These are phyloP conservation scores for Acrossocheilus wenchowensis DNA, from an alignment of 2,797 vertebrate genomes.

Conservation along the genomic window DNA sequence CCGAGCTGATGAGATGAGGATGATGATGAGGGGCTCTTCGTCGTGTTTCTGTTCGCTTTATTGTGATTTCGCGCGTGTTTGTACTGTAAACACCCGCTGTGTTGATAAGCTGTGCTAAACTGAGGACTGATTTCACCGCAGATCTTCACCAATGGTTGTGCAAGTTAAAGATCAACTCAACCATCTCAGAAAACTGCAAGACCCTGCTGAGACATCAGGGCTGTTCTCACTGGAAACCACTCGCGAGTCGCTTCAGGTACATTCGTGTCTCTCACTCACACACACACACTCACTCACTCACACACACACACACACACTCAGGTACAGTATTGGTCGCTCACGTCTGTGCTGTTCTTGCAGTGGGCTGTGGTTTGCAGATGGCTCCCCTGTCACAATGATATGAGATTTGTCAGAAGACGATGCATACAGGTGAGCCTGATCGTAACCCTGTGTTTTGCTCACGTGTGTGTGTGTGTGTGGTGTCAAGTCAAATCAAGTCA, in stretches of 20 bases:
- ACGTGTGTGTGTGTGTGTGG: slow-evolving; percentile 4
- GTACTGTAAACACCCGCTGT: background rate
- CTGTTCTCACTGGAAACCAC: slow-evolving; percentile 63
- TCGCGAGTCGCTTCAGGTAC: slow-evolving; percentile 66
- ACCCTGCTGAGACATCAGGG: slow-evolving; percentile 64
- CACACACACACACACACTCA: background rate
- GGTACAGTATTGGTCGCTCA: slow-evolving; percentile 11
- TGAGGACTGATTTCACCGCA: slow-evolving; percentile 48
- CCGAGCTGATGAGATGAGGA: background rate
- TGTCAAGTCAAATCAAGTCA: background rate
- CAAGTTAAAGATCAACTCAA: slow-evolving; percentile 64
- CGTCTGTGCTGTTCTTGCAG: slow-evolving; percentile 55
- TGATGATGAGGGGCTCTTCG: background rate
- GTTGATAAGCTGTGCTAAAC: background rate
- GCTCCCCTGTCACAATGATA: slow-evolving; percentile 87
- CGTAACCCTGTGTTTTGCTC: no score
- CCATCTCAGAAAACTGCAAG: slow-evolving; percentile 59
- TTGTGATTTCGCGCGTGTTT: background rate
- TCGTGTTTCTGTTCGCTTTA: background rate
- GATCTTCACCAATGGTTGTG: slow-evolving; percentile 69
- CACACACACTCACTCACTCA: no score
- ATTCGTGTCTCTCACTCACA: background rate
- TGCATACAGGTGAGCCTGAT: slow-evolving; percentile 92
- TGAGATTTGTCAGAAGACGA: slow-evolving; percentile 92
- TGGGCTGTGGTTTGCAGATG: slow-evolving; percentile 85